phyloP scores from a whole-genome alignment of 2,113 vertebrate species.

The Poicephalus gulielmi region DNA sequence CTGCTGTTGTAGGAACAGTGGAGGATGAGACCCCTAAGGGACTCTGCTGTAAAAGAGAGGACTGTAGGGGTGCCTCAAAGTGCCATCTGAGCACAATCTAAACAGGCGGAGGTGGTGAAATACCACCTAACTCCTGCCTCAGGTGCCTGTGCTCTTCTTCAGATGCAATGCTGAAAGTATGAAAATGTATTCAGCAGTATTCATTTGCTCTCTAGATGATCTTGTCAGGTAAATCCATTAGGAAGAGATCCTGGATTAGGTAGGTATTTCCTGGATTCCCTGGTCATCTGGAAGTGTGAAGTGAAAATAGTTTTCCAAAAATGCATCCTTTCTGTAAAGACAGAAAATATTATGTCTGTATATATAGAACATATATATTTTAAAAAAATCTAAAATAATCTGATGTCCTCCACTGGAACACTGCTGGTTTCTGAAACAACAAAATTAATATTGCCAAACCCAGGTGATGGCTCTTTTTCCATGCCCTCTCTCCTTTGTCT shows the following conservation, averaged over 20 bases:
- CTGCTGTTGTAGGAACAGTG: rapidly evolving
- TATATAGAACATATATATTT: background rate
- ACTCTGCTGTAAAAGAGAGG: background rate
- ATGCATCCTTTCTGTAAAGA: background rate
- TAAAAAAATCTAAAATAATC: background rate
- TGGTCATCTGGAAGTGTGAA: background rate
- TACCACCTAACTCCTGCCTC: background rate
- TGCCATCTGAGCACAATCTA: background rate
- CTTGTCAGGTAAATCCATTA: background rate
- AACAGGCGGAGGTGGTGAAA: background rate
- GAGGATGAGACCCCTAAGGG: background rate
- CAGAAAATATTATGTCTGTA: background rate
- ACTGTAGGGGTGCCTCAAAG: background rate
- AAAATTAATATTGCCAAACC: background rate
- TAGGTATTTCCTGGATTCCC: background rate
- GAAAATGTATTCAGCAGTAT: background rate
- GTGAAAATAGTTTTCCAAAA: background rate
- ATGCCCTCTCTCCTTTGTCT: background rate
- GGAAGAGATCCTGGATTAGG: background rate
- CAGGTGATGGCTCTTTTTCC: background rate
- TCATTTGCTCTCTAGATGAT: background rate
- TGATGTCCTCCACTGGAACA: conserved; percentile 2
- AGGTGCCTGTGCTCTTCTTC: background rate
- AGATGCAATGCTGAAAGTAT: background rate
- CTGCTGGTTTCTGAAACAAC: background rate